These are phyloP conservation scores for Platorchestia sp. DNA, from an alignment of 1,140 invertebrate species.

Conservation along the genomic window DNA sequence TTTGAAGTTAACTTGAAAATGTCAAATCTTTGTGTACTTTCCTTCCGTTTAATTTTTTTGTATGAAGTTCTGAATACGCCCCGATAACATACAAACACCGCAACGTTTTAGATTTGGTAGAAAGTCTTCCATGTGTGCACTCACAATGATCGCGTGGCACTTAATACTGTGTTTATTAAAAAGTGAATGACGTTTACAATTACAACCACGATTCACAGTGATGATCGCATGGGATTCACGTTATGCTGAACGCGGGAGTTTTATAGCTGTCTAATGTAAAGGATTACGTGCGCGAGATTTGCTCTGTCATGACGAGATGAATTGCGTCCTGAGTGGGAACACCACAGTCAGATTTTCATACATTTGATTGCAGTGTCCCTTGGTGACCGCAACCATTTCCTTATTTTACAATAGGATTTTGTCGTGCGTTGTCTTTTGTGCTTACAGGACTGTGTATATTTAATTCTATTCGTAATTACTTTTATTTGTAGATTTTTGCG, in stretches of 20 bases:
- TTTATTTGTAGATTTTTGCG: not conserved
- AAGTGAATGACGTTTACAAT: not conserved
- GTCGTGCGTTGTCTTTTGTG: not conserved
- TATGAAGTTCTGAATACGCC: not conserved
- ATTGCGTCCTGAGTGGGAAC: not conserved
- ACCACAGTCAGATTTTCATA: not conserved
- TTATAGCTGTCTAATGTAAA: not conserved
- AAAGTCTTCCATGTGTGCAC: not conserved
- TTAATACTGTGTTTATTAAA: not conserved
- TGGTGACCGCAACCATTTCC: not conserved
- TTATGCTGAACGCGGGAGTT: not conserved
- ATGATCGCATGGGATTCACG: not conserved
- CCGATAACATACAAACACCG: not conserved
- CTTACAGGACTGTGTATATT: not conserved
- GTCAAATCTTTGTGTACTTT: not conserved
- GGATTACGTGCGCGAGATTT: not conserved
- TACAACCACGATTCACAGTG: not conserved
- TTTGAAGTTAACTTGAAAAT: not conserved
- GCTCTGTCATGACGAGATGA: not conserved
- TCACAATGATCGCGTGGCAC: not conserved
- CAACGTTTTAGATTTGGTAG: not conserved
- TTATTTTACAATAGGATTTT: not conserved
- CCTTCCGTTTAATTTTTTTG: not conserved
- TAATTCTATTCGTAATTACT: not conserved
- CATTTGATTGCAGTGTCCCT: not conserved